phyloP scores from a whole-genome alignment of 2,797 vertebrate genomes.

The Huso huso region DNA sequence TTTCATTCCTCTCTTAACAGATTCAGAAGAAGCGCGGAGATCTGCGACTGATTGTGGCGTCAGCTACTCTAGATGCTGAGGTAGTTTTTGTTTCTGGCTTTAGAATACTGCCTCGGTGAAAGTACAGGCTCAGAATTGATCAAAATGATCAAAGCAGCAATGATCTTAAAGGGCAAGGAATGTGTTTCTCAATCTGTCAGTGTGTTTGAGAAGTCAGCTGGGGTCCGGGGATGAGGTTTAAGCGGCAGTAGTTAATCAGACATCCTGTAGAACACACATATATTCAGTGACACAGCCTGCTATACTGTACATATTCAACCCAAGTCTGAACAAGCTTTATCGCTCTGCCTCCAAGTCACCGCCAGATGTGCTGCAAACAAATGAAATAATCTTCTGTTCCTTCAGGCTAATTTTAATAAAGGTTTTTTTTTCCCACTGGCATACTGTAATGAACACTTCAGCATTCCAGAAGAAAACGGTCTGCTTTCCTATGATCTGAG shows the following conservation, averaged over 20 bases:
- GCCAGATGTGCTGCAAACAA: not conserved
- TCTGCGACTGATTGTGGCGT: constrained; percentile 87
- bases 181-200: too few relatives aligned
- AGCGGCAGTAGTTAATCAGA: not conserved
- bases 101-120: not conserved
- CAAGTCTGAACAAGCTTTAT: not conserved
- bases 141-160: too few relatives aligned
- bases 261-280: too few relatives aligned
- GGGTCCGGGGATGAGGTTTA: too few relatives aligned
- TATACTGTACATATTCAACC: not conserved
- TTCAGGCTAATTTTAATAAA: not conserved
- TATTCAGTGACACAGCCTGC: too few relatives aligned
- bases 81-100: constrained; percentile 45
- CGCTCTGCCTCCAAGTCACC: not conserved
- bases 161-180: too few relatives aligned
- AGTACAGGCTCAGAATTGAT: not conserved
- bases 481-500: too few relatives aligned
- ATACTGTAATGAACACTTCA: too few relatives aligned
- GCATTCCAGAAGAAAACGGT: too few relatives aligned
- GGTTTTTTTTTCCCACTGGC: not conserved
- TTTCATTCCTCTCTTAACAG: constrained; percentile 42
- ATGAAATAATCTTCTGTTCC: not conserved
- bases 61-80: constrained; percentile 95
- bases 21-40: constrained; percentile 93
- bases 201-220: too few relatives aligned